A percentile compares a stretch with the other conserved stretches of the same genome.
These are phyloP conservation scores for Calidris pugnax DNA, from an alignment of 2,113 vertebrate species.

Conservation along the genomic window DNA sequence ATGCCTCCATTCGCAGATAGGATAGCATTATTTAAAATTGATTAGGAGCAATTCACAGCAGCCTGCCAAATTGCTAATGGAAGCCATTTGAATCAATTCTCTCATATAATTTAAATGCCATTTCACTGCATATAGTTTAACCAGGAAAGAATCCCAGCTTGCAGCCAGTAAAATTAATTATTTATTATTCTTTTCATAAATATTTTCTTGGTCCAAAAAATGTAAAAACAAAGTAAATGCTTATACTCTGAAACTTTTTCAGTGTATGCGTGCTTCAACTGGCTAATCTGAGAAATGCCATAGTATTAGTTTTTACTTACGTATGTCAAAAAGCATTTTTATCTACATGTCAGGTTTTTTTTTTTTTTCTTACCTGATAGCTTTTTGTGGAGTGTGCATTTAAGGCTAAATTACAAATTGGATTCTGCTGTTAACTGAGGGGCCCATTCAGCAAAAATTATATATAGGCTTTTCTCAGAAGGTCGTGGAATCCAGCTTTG, in stretches of 20 bases:
- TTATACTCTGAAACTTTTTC: slow-evolving; percentile 44
- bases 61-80: slow-evolving; percentile 79
- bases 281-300: slow-evolving; percentile 71
- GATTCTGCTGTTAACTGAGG: slow-evolving; percentile 73
- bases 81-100: slow-evolving; percentile 80
- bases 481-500: slow-evolving; percentile 43
- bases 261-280: not conserved
- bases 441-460: slow-evolving; percentile 68
- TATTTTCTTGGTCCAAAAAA: slow-evolving; percentile 46
- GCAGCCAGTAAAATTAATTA: slow-evolving; percentile 72
- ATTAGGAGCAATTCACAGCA: slow-evolving; percentile 74
- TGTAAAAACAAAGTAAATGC: slow-evolving; percentile 36
- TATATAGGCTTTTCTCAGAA: slow-evolving; percentile 52
- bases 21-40: slow-evolving; percentile 77
- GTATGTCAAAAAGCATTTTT: slow-evolving; percentile 74
- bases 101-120: slow-evolving; percentile 78
- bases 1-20: slow-evolving; percentile 47
- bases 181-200: slow-evolving; percentile 77
- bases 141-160: slow-evolving; percentile 67
- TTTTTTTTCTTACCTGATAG: slow-evolving; percentile 54
- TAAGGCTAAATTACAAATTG: slow-evolving; percentile 77
- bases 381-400: slow-evolving; percentile 68
- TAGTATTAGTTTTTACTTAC: slow-evolving; percentile 73
- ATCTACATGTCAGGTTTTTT: slow-evolving; percentile 57
- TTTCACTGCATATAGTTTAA: slow-evolving; percentile 73